Conservation (phyloP, 2,888 invertebrate genomes). For the Nemoura dubitans region DNA sequence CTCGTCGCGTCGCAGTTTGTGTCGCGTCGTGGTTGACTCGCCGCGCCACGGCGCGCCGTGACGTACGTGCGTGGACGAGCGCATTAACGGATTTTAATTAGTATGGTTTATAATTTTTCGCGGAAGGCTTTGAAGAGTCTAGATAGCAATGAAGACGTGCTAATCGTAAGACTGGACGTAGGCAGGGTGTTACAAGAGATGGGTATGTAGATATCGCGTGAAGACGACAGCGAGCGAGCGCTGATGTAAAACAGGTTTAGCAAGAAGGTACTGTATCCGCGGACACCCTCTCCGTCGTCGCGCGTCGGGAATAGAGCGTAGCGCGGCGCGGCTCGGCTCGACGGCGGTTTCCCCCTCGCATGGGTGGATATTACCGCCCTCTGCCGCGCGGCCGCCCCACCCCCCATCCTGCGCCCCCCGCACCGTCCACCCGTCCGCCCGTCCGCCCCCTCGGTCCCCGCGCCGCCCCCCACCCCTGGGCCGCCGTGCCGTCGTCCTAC, state of each 20-base stretch:
- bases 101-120: neutral
- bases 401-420: slow-evolving; percentile 12
- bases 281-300: neutral
- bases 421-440: slow-evolving; percentile 54
- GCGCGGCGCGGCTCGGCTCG: neutral
- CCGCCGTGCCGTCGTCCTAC: slow-evolving; percentile 53
- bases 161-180: neutral
- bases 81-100: neutral
- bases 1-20: slow-evolving; percentile 3
- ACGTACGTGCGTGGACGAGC: neutral
- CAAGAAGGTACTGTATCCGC: slow-evolving; percentile 7
- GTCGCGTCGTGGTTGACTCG: neutral
- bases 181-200: slow-evolving; percentile 1
- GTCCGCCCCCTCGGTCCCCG: slow-evolving; percentile 53
- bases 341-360: slow-evolving; percentile 7
- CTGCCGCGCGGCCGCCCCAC: neutral
- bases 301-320: slow-evolving; percentile 12
- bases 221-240: slow-evolving; percentile 26
- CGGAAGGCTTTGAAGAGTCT: neutral
- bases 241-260: neutral
- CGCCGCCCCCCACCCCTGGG: slow-evolving; percentile 51
- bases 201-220: slow-evolving; percentile 4
- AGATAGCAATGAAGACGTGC: neutral
- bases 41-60: neutral
- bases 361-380: slow-evolving; percentile 12